Base-by-base conservation (phyloP, 2,113 vertebrate genomes). In the Podiceps cristatus region DNA sequence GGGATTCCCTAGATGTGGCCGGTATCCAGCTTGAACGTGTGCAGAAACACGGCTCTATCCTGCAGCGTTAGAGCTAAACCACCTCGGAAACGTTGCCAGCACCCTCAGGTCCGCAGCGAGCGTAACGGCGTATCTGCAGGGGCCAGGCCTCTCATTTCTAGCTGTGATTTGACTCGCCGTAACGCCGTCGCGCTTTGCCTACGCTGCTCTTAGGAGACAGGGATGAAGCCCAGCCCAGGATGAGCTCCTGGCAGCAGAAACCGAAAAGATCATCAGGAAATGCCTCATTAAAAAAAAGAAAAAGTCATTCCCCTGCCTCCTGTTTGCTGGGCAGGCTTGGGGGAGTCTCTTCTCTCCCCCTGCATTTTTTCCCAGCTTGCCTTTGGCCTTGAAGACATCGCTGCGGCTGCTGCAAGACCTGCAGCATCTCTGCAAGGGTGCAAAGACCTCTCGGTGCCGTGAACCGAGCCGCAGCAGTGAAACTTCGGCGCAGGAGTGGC, bases 1-100 rank as follows among this genome's bases (percentile, higher is more conserved):
- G 52, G 52, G 40, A 4, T 16, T 27, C 7, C 0, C 18, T 19
- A 3, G 68, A 7, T 18, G 0, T 13, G 40, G 10, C 3, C 1
- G 2, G 4, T 10, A 12, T 13, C 9, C 1, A 2, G 9, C 35
- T n/a, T 9, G 19, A 7, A 27, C 1, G 33, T 3, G 1, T 0
- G 6, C 81, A 22, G 27, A 52, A 76, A 28, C 0, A 13, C 6
- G 6, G n/a, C 63, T 25, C 0, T 40, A 6, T 22, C 7, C 68
- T 8, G 3, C 35, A 7, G 62, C 2, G 0, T 11, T 14, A 5
- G 7, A 1, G 17, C 56, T 7, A 2, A 33, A 20, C 7, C 29
- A 0, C 37, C 58, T 45, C 47, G 1, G 22, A 22, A 42, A 2
- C 2, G 0, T 31, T 40, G 28, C 52, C 53, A 1, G 35, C 2